Percentiles rank a stretch among this genome's conserved stretches.
These are phyloP conservation scores for Oasisia sp. DNA, from an alignment of 2,888 invertebrate genomes.

Conservation along the genomic window DNA sequence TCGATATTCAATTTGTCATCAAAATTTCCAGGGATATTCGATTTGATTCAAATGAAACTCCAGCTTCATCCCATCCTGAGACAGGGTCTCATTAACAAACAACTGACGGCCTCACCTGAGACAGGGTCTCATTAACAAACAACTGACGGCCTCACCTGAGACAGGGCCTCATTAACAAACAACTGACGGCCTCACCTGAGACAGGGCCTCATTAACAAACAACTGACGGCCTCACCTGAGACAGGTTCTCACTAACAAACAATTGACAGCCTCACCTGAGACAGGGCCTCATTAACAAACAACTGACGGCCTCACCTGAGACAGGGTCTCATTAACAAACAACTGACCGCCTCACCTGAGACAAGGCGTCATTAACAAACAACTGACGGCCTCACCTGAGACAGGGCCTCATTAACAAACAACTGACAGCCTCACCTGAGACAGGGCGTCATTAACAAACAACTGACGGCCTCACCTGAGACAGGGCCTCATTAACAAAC, in stretches of 20 bases:
- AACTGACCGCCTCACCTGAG: conserved; percentile 55
- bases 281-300: not conserved
- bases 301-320: conserved; percentile 55
- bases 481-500: not conserved
- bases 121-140: not conserved
- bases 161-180: not conserved
- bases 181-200: conserved; percentile 55
- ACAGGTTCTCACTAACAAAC: conserved; percentile 55
- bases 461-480: conserved; percentile 55
- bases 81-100: not conserved
- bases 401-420: not conserved
- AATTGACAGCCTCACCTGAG: conserved; percentile 54
- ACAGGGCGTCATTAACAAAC: not conserved
- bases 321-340: not conserved
- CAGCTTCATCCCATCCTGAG: too few species aligned
- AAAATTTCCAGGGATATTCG: too few species aligned
- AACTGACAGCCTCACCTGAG: conserved; percentile 55
- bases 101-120: conserved; percentile 55
- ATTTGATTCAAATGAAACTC: too few species aligned
- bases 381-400: conserved; percentile 55
- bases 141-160: conserved; percentile 55
- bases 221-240: conserved; percentile 55
- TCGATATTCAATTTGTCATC: too few species aligned
- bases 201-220: not conserved
- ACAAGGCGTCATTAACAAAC: not conserved